Evolutionary conservation across 2,113 vertebrate species (phyloP).

Genomic region (Catharus bicknelli): DNA sequence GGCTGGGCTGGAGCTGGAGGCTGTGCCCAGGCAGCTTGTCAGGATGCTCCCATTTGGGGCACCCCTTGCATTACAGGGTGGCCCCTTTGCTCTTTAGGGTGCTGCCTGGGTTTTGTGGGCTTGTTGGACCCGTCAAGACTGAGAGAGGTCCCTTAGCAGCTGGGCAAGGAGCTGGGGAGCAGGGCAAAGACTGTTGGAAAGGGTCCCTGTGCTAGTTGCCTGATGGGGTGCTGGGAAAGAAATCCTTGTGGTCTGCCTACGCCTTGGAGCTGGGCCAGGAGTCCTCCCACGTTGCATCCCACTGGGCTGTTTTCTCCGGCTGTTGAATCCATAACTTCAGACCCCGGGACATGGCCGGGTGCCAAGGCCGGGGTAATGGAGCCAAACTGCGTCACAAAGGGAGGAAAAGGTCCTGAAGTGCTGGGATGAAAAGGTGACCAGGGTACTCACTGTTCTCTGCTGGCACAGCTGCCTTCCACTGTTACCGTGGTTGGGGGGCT

Average conservation of each 20-base stretch:
- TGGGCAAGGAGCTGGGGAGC: accelerated
- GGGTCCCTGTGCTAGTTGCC: background rate
- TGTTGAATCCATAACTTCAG: constrained; percentile 64
- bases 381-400: constrained; percentile 68
- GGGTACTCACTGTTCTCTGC: background rate
- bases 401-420: constrained; percentile 59
- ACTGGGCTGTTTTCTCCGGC: constrained; percentile 39
- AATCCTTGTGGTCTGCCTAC: constrained; percentile 47
- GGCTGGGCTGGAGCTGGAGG: background rate
- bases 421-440: constrained; percentile 38
- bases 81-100: background rate
- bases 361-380: background rate
- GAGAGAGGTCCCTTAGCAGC: background rate
- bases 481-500: accelerated
- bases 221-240: constrained; percentile 24
- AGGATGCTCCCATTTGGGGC: background rate
- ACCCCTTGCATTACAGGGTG: background rate
- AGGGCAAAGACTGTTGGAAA: background rate
- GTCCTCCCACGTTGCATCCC: constrained; percentile 34
- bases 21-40: background rate
- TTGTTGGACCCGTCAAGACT: accelerated
- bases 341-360: constrained; percentile 14
- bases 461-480: background rate
- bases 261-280: constrained; percentile 30
- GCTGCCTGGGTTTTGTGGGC: background rate